phyloP scores from a whole-genome alignment of 2,888 invertebrate genomes.

The Urechis unicinctus region DNA sequence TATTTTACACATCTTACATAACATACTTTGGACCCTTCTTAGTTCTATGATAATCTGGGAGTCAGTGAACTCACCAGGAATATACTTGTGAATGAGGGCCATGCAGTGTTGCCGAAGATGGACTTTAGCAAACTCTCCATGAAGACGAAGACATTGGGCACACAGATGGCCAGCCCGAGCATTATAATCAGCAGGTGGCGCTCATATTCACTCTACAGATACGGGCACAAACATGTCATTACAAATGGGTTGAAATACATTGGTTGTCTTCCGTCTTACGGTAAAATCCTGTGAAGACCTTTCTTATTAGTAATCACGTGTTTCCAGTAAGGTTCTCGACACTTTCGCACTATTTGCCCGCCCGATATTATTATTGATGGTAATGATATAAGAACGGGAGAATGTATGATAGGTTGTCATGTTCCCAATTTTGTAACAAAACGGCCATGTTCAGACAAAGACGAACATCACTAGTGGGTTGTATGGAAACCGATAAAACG shows the following conservation, averaged over 20 bases:
- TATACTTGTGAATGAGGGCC: slow-evolving; percentile 23
- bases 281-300: background rate
- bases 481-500: too few species aligned
- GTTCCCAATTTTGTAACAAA: too few species aligned
- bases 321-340: too few species aligned
- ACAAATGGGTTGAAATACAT: too few species aligned
- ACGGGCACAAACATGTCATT: background rate
- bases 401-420: too few species aligned
- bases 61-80: slow-evolving; percentile 16
- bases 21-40: background rate
- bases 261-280: background rate
- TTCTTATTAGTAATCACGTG: too few species aligned
- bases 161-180: slow-evolving; percentile 19
- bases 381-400: too few species aligned
- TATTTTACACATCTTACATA: too few species aligned
- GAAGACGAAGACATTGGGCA: slow-evolving; percentile 23
- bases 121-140: slow-evolving; percentile 21
- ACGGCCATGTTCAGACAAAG: too few species aligned
- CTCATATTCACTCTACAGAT: slow-evolving; percentile 21
- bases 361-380: too few species aligned
- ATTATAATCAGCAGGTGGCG: slow-evolving; percentile 21
- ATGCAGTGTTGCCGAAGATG: slow-evolving; percentile 21
- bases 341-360: too few species aligned
- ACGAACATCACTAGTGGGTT: too few species aligned
- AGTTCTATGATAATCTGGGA: background rate